phyloP scores from a whole-genome alignment of 2,797 vertebrate genomes.

The Amazona ochrocephala region DNA sequence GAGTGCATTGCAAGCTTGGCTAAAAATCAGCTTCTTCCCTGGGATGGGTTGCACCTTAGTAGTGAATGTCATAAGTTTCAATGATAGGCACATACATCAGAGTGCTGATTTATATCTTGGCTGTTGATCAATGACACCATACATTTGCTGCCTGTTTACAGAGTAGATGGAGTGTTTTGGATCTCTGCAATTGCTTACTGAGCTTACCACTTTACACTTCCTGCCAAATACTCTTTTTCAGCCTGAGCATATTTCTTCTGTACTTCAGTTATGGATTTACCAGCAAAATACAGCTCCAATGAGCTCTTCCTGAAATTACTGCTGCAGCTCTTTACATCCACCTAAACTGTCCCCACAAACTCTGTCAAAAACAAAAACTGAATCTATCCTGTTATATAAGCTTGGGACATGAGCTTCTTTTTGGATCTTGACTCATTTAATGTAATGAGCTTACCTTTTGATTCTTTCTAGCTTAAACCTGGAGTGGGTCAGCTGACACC shows the following conservation, averaged over 20 bases:
- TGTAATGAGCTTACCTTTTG: background rate
- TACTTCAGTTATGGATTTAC: background rate
- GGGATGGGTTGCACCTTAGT: background rate
- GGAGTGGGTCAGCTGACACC: background rate
- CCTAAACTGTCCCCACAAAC: background rate
- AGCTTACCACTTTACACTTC: background rate
- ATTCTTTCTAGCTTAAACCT: background rate
- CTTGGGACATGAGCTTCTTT: background rate
- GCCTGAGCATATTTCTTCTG: background rate
- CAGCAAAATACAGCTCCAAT: background rate
- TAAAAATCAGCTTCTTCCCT: background rate
- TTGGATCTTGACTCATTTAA: background rate
- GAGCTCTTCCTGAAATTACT: background rate
- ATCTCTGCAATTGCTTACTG: background rate
- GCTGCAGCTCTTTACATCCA: background rate
- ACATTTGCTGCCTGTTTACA: background rate
- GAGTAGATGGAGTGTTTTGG: constrained; percentile 11
- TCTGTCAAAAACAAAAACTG: background rate
- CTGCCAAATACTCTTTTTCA: background rate
- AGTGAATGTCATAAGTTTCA: constrained; percentile 4
- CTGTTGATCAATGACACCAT: background rate
- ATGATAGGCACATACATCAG: background rate
- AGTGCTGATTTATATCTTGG: constrained; percentile 25
- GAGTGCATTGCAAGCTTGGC: background rate
- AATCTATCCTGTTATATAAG: background rate